Evolutionary conservation across 2,888 invertebrate genomes (phyloP).

Genomic region (Malacosoma neustria): DNA sequence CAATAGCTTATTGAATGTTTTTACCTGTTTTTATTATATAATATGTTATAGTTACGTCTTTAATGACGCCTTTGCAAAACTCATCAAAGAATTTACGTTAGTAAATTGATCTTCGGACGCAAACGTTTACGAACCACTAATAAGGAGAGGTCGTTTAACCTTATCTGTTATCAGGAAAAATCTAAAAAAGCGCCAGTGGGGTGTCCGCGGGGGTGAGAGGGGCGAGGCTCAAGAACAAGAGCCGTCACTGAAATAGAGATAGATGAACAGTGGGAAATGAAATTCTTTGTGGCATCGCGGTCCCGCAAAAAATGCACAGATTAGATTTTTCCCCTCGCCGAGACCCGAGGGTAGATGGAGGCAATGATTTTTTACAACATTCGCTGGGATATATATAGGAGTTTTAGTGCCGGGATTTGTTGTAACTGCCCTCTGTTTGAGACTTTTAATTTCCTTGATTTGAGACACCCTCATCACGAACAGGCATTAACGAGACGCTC

Average conservation of each 20-base stretch:
- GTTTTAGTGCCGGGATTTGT: constrained; percentile 70
- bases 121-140: constrained; percentile 63
- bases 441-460: constrained; percentile 72
- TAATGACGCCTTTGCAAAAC: too few relatives aligned
- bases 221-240: constrained; percentile 65
- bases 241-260: constrained; percentile 75
- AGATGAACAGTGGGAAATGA: constrained; percentile 77
- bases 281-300: constrained; percentile 76
- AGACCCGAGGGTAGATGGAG: constrained; percentile 67
- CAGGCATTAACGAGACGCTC: constrained; percentile 13
- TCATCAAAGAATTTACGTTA: too few relatives aligned
- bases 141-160: constrained; percentile 69
- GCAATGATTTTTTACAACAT: constrained; percentile 75
- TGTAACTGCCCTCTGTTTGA: constrained; percentile 68
- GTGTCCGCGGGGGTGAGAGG: constrained; percentile 19
- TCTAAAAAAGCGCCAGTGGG: constrained; percentile 65
- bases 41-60: too few relatives aligned
- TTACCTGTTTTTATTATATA: too few relatives aligned
- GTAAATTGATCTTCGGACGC: constrained; percentile 9
- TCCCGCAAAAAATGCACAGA: constrained; percentile 76
- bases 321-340: constrained; percentile 72
- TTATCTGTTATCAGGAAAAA: constrained; percentile 70
- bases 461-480: constrained; percentile 28
- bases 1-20: too few relatives aligned
- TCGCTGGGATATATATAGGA: constrained; percentile 66